Base-by-base conservation (phyloP, 1,140 invertebrate species). In the Drosophila watanabei region DNA sequence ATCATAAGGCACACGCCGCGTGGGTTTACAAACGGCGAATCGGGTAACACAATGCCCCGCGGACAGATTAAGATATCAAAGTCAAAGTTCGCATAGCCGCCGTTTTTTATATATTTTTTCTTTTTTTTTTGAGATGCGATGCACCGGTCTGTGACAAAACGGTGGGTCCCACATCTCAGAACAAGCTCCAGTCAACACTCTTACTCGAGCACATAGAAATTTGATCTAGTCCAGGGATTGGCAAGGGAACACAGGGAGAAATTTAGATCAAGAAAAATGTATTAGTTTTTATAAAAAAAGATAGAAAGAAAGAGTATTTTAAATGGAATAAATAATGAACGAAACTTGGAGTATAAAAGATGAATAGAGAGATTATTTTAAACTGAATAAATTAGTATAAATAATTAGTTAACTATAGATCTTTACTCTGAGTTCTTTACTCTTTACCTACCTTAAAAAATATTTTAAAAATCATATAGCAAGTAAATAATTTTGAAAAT, bases 51-150 rank as follows among this genome's bases (percentile, higher is more conserved):
- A 82, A 89, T 90, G 86, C 85, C 82, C 35, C 54, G 60, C 52
- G 58, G 49, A 76, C 61, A 85, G 82, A 89, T 89, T 85, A 85
- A 89, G 85, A 89, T 89, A 89, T 89, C 85, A 89, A 89, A 89
- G 85, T 85, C 82, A 87, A 86, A 87, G 79, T 87, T 86, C 79
- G 83, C 60, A 78, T 72, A 79, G 82, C 82, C 85, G 85, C 79
- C 56, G 64, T 59, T 78, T 77, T 68, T 59, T 78, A 68, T 68
- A 5, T 37, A 14, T 37, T 14, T 70, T 78, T 78, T 63, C 24
- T 48, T 48, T 24, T 78, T 63, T 48, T 48, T 48, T 24, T 32
- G 24, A n/a, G 59, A 65, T 49, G 49, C 59, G 73, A 88, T 89
- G 86, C 85, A 89, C 75, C 63, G 77, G 75, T 56, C 86, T 90